Evolutionary conservation across 1,140 invertebrate species (phyloP).

Genomic region (Drosophila simulans): DNA sequence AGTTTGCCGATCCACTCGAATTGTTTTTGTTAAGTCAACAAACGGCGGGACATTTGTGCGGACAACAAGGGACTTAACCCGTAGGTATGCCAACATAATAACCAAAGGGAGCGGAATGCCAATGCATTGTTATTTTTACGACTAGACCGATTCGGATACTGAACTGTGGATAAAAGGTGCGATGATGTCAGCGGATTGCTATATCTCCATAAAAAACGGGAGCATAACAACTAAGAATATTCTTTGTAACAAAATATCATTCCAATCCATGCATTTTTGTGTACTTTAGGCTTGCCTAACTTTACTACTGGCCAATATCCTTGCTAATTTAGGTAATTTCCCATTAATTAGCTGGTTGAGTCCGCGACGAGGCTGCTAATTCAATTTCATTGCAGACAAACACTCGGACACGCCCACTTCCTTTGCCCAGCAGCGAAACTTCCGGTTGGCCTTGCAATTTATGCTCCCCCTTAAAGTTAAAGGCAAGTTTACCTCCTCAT

Average conservation of each 20-base stretch:
- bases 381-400: constrained; percentile 26
- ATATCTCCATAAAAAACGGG: background rate
- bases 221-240: background rate
- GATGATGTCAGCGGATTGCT: constrained; percentile 25
- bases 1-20: constrained; percentile 47
- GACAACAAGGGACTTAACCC: constrained; percentile 43
- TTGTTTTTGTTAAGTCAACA: constrained; percentile 52
- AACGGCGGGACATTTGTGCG: constrained; percentile 54
- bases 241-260: too few relatives aligned
- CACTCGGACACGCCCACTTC: constrained; percentile 19
- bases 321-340: constrained; percentile 30
- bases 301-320: background rate
- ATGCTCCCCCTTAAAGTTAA: constrained; percentile 30
- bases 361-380: constrained; percentile 12
- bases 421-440: constrained; percentile 1
- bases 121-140: constrained; percentile 44
- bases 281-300: background rate
- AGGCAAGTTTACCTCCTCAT: constrained; percentile 10
- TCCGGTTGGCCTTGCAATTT: constrained; percentile 10
- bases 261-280: too few relatives aligned
- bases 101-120: constrained; percentile 37
- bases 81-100: constrained; percentile 50
- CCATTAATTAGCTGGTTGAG: constrained; percentile 19
- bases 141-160: constrained; percentile 1
- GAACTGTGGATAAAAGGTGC: constrained; percentile 22